A percentile compares a stretch with the other conserved stretches of the same genome.
These are phyloP conservation scores for Hemiscyllium ocellatum DNA, from an alignment of 2,113 vertebrate genomes.

Conservation along the genomic window DNA sequence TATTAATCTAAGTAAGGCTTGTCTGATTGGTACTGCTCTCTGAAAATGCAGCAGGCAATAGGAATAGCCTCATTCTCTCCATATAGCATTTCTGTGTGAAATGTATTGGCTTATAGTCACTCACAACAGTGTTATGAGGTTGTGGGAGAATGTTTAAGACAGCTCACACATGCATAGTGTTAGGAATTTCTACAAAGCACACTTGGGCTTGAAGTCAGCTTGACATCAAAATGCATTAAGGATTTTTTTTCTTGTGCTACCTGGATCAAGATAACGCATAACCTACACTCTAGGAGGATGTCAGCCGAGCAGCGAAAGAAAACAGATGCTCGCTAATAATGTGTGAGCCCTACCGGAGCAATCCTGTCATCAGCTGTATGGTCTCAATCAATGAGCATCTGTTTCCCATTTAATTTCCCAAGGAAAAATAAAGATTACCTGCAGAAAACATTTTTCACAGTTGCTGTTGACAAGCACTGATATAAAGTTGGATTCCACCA, in stretches of 20 bases:
- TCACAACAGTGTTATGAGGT: background rate
- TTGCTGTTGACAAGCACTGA: conserved; percentile 14
- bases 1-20: background rate
- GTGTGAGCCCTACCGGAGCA: conserved; percentile 9
- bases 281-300: background rate
- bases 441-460: conserved; percentile 32
- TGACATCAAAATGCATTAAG: background rate
- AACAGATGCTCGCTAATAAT: conserved; percentile 31
- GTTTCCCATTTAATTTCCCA: conserved; percentile 23
- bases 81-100: background rate
- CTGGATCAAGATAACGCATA: background rate
- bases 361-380: conserved; percentile 32
- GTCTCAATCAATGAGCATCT: conserved; percentile 36
- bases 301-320: conserved; percentile 9
- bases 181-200: background rate
- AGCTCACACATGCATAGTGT: background rate
- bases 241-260: background rate
- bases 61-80: background rate
- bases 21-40: background rate
- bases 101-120: background rate
- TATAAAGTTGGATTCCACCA: background rate
- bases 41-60: background rate
- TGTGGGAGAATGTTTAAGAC: too few relatives aligned
- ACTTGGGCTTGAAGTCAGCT: background rate
- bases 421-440: conserved; percentile 25